Conservation (phyloP, 2,797 vertebrate genomes). For the Vireo griseus region DNA sequence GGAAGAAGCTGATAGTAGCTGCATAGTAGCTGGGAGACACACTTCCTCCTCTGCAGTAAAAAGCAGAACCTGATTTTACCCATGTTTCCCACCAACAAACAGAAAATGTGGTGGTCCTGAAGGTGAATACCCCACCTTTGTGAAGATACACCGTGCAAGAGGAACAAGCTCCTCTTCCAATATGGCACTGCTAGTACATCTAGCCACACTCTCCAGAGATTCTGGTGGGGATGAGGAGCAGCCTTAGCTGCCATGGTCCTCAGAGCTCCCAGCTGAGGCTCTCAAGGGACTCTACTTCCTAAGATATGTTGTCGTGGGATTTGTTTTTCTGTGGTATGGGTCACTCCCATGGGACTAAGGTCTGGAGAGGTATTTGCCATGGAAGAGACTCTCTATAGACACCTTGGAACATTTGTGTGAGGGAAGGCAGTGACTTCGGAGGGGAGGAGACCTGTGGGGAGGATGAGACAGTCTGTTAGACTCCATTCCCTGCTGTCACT, state of each 20-base stretch:
- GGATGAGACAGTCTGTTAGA: background rate
- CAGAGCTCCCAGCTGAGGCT: background rate
- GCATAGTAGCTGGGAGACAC: background rate
- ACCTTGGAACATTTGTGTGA: background rate
- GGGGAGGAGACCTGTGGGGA: background rate
- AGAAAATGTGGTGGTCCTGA: background rate
- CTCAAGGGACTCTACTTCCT: background rate
- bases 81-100: background rate
- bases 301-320: rapidly evolving
- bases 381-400: background rate
- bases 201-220: background rate
- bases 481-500: no score
- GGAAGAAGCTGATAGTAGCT: background rate
- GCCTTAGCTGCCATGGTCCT: background rate
- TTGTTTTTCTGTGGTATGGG: background rate
- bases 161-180: background rate
- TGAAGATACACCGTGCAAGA: background rate
- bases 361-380: background rate
- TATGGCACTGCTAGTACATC: background rate
- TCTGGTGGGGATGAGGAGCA: background rate
- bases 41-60: background rate
- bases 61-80: background rate
- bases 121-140: rapidly evolving
- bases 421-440: background rate
- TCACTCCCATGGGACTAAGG: background rate